These are phyloP conservation scores for Plebejus anna DNA, from an alignment of 2,888 invertebrate genomes.

Conservation along the genomic window DNA sequence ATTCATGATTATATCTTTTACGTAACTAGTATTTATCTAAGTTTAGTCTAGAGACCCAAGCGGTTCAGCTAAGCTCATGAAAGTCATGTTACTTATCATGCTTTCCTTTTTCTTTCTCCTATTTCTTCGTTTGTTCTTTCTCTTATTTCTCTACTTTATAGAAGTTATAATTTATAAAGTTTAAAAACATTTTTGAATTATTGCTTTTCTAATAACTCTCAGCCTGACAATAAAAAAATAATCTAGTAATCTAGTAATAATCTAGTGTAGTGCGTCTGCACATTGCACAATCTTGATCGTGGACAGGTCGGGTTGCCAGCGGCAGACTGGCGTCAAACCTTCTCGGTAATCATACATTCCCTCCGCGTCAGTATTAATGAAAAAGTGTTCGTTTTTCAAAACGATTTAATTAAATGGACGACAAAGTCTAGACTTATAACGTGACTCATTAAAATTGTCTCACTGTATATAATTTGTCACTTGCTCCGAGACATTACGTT, in stretches of 20 bases:
- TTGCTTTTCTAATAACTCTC: background rate
- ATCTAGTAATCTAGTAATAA: background rate
- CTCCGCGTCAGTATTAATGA: slow-evolving; percentile 18
- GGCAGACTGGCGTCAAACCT: slow-evolving; percentile 16
- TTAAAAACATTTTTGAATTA: background rate
- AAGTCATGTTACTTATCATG: too few species aligned
- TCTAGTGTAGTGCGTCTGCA: background rate
- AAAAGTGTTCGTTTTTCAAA: slow-evolving; percentile 26
- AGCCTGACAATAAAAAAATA: background rate
- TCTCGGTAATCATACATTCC: slow-evolving; percentile 19
- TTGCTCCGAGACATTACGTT: background rate
- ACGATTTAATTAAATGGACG: slow-evolving; percentile 19
- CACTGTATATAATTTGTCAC: slow-evolving; percentile 20
- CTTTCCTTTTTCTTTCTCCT: too few species aligned
- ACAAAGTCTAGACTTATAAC: slow-evolving; percentile 25
- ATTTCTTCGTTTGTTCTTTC: too few species aligned
- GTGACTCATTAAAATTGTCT: slow-evolving; percentile 26
- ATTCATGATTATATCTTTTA: background rate
- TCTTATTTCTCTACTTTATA: background rate
- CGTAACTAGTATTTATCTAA: background rate
- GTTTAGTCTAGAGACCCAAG: background rate
- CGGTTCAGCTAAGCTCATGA: background rate
- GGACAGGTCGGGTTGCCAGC: background rate
- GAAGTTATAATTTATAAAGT: background rate
- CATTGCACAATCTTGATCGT: background rate